Evolutionary conservation across 1,140 invertebrate genomes (phyloP).

Genomic region (Amyelois transitella): DNA sequence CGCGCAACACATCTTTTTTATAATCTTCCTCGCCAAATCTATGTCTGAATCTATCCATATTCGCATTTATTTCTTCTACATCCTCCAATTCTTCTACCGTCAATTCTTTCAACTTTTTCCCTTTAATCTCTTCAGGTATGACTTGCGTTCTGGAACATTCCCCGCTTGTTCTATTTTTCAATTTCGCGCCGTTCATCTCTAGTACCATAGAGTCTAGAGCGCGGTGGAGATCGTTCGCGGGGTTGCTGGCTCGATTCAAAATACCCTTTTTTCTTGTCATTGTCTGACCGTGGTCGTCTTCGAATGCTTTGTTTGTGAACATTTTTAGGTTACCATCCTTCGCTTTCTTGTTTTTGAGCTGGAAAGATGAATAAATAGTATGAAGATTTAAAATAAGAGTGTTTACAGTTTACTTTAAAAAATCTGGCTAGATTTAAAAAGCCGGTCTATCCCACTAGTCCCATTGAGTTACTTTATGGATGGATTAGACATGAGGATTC

Average conservation of each 20-base stretch:
- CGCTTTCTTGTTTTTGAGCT: conserved; percentile 38
- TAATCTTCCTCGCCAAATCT: conserved; percentile 49
- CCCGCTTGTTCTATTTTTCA: conserved; percentile 17
- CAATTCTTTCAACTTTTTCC: conserved; percentile 50
- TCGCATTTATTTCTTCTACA: conserved; percentile 41
- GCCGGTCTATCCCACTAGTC: too few species aligned
- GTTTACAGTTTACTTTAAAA: not conserved
- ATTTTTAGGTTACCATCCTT: conserved; percentile 26
- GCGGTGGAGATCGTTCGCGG: conserved; percentile 49
- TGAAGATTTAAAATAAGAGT: not conserved
- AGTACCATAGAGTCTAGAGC: conserved; percentile 50
- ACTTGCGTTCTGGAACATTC: conserved; percentile 4
- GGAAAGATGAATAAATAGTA: conserved; percentile 7
- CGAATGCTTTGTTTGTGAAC: conserved; percentile 45
- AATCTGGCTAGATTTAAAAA: not conserved
- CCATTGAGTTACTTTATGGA: too few species aligned
- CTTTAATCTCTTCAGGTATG: conserved; percentile 39
- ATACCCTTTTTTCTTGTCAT: conserved; percentile 38
- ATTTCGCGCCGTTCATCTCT: conserved; percentile 36
- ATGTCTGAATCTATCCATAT: conserved; percentile 50
- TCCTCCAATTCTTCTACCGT: conserved; percentile 38
- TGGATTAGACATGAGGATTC: too few species aligned
- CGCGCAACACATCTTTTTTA: conserved; percentile 33
- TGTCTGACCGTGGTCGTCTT: conserved; percentile 16
- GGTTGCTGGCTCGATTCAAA: conserved; percentile 49